These are phyloP conservation scores for Gavia stellata DNA, from an alignment of 2,113 vertebrate genomes.

Conservation along the genomic window DNA sequence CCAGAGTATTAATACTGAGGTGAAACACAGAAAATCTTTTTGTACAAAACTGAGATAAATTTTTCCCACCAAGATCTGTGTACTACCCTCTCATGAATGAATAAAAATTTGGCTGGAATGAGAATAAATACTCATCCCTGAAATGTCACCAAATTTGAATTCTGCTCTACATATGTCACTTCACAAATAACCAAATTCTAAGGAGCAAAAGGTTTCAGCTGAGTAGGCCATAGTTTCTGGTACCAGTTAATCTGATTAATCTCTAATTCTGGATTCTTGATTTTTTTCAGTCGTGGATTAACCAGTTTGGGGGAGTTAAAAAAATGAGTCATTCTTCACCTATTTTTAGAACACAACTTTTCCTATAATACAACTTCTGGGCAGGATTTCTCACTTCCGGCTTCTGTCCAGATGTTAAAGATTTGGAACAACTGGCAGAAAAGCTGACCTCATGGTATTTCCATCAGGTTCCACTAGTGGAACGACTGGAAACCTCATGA, in stretches of 20 bases:
- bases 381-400: conserved; percentile 41
- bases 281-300: not conserved
- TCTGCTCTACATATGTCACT: not conserved
- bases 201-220: not conserved
- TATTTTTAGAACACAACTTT: conserved; percentile 46
- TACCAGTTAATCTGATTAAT: not conserved
- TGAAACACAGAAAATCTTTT: not conserved
- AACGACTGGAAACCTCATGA: conserved; percentile 60
- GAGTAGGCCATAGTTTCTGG: not conserved
- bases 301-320: not conserved
- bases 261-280: not conserved
- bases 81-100: not conserved
- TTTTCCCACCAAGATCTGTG: not conserved
- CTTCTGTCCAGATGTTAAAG: conserved; percentile 64
- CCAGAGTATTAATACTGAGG: not conserved
- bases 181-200: not conserved
- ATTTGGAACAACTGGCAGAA: conserved; percentile 58
- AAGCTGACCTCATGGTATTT: conserved; percentile 65
- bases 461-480: conserved; percentile 56
- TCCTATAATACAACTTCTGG: conserved; percentile 36
- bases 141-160: not conserved
- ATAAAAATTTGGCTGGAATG: not conserved
- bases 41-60: not conserved
- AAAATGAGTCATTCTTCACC: not conserved
- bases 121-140: not conserved